These are phyloP conservation scores for Lanistes nyassanus DNA, from an alignment of 1,140 invertebrate species.

Conservation along the genomic window DNA sequence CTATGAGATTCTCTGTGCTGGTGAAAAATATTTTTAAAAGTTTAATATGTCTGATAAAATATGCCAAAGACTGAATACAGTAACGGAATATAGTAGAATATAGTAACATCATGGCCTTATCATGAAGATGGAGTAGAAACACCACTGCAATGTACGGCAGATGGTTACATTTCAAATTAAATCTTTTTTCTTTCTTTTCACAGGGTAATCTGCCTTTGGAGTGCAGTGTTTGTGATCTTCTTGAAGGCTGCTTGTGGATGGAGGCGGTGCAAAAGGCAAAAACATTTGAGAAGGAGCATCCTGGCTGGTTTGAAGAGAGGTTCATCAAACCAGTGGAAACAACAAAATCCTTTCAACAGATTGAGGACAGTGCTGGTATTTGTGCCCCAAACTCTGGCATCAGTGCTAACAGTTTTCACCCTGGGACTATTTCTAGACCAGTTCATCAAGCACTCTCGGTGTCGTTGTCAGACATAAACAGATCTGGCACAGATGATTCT, in stretches of 20 bases:
- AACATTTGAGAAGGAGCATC: background rate
- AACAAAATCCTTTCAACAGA: no score
- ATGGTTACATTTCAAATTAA: background rate
- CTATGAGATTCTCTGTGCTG: no score
- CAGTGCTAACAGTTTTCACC: background rate
- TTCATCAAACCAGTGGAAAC: conserved; percentile 1
- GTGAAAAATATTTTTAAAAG: no score
- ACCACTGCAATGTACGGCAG: no score
- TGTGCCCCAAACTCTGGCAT: background rate
- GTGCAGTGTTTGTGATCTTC: background rate
- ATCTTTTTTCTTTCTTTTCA: background rate
- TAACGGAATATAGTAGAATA: no score
- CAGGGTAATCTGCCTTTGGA: conserved; percentile 15
- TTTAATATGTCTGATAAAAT: no score
- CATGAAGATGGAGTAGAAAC: no score
- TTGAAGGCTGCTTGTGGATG: conserved; percentile 1
- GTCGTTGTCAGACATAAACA: background rate
- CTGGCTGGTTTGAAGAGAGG: conserved; percentile 7
- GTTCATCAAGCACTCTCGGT: background rate
- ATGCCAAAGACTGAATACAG: no score
- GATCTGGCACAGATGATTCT: background rate
- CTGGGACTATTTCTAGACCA: background rate
- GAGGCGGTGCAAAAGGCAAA: background rate
- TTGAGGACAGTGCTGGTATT: background rate
- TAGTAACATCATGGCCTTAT: no score